A percentile compares a stretch with the other conserved stretches of the same genome.
These are phyloP conservation scores for Leistus spinibarbis DNA, from an alignment of 2,888 invertebrate species.

Conservation along the genomic window DNA sequence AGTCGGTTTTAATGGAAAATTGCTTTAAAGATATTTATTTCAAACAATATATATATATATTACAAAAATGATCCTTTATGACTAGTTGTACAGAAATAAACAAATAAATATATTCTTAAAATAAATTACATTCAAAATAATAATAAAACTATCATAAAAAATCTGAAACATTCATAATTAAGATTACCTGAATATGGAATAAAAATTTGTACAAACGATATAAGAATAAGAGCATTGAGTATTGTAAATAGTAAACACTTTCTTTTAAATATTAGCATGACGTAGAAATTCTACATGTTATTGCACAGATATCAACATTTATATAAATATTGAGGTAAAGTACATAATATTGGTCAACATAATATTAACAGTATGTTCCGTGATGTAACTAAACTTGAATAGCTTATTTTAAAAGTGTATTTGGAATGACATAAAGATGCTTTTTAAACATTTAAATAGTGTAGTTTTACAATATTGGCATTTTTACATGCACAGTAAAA, in stretches of 20 bases:
- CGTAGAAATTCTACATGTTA: conserved; percentile 38
- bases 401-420: background rate
- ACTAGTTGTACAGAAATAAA: conserved; percentile 31
- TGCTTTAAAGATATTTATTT: conserved; percentile 26
- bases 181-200: conserved; percentile 2
- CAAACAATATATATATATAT: conserved; percentile 27
- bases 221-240: conserved; percentile 13
- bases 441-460: no score
- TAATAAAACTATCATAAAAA: background rate
- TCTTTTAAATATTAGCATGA: conserved; percentile 25
- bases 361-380: background rate
- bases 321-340: conserved; percentile 29
- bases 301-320: conserved; percentile 29
- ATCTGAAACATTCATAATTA: conserved; percentile 14
- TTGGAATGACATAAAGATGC: background rate
- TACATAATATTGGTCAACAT: conserved; percentile 34
- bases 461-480: no score
- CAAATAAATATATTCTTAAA: conserved; percentile 30
- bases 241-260: conserved; percentile 27
- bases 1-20: background rate
- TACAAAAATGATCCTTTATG: conserved; percentile 27
- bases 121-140: conserved; percentile 32
- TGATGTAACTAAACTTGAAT: background rate
- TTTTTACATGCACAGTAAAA: no score
- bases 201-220: conserved; percentile 24